phyloP scores from a whole-genome alignment of 2,888 invertebrate genomes.

The Dynastes tityus region DNA sequence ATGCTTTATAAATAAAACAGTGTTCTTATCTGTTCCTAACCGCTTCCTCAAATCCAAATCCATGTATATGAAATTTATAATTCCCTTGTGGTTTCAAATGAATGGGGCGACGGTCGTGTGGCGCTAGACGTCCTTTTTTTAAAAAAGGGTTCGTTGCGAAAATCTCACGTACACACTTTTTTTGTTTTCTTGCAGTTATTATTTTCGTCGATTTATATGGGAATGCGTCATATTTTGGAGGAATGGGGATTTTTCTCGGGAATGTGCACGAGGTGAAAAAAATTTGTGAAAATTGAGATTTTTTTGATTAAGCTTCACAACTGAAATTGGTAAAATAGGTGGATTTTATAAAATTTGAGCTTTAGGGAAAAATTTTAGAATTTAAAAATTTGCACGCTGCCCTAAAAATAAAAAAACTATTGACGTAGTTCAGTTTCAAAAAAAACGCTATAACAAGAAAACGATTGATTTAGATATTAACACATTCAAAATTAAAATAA shows the following conservation, averaged over 20 bases:
- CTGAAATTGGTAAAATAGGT: too few relatives aligned
- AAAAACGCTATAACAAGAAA: too few relatives aligned
- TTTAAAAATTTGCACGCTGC: too few relatives aligned
- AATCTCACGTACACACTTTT: constrained; percentile 33
- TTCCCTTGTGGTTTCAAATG: constrained; percentile 21
- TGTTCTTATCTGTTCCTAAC: constrained; percentile 27
- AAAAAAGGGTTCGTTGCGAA: not conserved
- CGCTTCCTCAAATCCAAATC: constrained; percentile 30
- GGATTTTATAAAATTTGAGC: too few relatives aligned
- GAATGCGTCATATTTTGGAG: too few relatives aligned
- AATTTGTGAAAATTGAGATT: not conserved
- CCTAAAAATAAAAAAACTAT: too few relatives aligned
- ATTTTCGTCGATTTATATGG: not conserved
- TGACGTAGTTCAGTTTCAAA: too few relatives aligned
- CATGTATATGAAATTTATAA: not conserved
- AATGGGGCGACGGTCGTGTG: not conserved
- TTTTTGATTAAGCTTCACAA: not conserved
- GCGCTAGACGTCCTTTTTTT: constrained; percentile 30
- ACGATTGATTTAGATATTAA: too few relatives aligned
- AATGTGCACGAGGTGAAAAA: not conserved
- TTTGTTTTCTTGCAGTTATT: not conserved
- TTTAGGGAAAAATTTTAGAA: too few relatives aligned
- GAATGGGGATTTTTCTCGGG: too few relatives aligned
- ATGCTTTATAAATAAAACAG: too few relatives aligned
- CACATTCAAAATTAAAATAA: too few relatives aligned